Percentiles rank a stretch among this genome's conserved stretches.
phyloP scores from a whole-genome alignment of 1,140 invertebrate genomes.

The Drosophila pachea region DNA sequence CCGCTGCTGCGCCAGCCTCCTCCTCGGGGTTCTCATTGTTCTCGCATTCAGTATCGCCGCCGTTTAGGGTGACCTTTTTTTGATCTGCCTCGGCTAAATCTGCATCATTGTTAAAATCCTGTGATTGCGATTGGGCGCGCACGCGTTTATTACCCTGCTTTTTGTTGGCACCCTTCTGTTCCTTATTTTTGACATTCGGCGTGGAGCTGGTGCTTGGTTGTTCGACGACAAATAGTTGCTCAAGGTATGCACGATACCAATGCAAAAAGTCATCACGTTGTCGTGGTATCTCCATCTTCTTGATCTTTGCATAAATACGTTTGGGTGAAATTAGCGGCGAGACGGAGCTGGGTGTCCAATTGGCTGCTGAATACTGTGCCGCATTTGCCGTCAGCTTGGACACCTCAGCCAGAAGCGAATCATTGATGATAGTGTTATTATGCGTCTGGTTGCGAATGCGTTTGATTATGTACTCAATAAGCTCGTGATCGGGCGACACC shows the following conservation, averaged over 20 bases:
- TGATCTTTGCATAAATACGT: slow-evolving; percentile 74
- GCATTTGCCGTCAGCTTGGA: slow-evolving; percentile 72
- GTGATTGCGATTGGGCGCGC: slow-evolving; percentile 56
- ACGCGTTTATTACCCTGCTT: slow-evolving; percentile 55
- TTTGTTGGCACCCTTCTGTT: slow-evolving; percentile 6
- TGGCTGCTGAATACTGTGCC: slow-evolving; percentile 66
- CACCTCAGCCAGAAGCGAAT: slow-evolving; percentile 68
- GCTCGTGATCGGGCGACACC: slow-evolving; percentile 63
- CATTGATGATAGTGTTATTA: slow-evolving; percentile 71
- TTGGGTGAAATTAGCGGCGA: slow-evolving; percentile 68
- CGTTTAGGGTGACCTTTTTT: slow-evolving; percentile 66
- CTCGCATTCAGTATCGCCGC: slow-evolving; percentile 55
- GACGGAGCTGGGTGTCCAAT: slow-evolving; percentile 34
- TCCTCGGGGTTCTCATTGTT: slow-evolving; percentile 73
- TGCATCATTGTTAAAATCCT: slow-evolving; percentile 77
- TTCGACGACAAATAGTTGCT: slow-evolving; percentile 63
- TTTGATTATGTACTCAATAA: slow-evolving; percentile 73
- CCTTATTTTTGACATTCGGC: slow-evolving; percentile 12
- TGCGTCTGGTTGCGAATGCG: slow-evolving; percentile 75
- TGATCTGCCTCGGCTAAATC: slow-evolving; percentile 81
- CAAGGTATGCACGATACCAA: slow-evolving; percentile 71
- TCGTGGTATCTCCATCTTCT: slow-evolving; percentile 68
- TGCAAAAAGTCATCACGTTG: slow-evolving; percentile 68
- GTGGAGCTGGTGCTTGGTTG: slow-evolving; percentile 37
- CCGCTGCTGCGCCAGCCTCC: slow-evolving; percentile 42